phyloP scores from a whole-genome alignment of 2,888 invertebrate species.

The Pinctada fucata region DNA sequence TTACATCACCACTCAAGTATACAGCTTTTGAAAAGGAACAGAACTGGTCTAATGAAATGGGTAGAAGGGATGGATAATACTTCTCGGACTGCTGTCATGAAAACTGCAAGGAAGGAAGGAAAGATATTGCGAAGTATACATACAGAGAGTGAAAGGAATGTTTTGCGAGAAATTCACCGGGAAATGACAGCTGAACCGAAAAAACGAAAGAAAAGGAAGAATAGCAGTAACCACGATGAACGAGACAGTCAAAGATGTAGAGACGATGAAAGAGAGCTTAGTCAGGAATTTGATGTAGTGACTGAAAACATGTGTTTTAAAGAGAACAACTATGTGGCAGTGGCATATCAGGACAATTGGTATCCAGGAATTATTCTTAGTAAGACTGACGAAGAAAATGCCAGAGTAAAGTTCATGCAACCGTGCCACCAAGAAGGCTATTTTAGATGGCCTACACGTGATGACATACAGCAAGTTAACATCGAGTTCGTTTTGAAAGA shows the following conservation, averaged over 20 bases:
- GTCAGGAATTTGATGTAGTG: not conserved
- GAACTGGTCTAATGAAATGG: constrained; percentile 40
- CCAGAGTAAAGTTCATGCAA: no score
- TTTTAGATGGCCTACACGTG: no score
- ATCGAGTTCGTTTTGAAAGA: no score
- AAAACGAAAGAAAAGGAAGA: not conserved
- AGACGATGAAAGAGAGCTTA: not conserved
- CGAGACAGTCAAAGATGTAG: not conserved
- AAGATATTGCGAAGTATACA: constrained; percentile 16
- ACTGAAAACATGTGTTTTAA: not conserved
- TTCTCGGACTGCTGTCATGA: constrained; percentile 15
- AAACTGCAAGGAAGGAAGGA: constrained; percentile 41
- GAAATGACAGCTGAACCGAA: constrained; percentile 24
- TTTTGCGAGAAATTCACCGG: constrained; percentile 26
- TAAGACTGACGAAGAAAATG: no score
- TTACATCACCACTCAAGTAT: constrained; percentile 48
- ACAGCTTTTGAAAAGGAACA: constrained; percentile 48
- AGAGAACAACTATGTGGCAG: constrained; percentile 25
- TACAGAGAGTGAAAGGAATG: constrained; percentile 30
- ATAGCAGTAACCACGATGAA: not conserved
- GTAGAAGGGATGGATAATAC: constrained; percentile 31
- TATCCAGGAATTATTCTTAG: no score
- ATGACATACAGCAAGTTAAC: no score
- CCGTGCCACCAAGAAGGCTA: no score
- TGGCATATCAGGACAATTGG: constrained; percentile 33